phyloP scores from a whole-genome alignment of 2,797 vertebrate species.

The Philypnodon macrostomus region DNA sequence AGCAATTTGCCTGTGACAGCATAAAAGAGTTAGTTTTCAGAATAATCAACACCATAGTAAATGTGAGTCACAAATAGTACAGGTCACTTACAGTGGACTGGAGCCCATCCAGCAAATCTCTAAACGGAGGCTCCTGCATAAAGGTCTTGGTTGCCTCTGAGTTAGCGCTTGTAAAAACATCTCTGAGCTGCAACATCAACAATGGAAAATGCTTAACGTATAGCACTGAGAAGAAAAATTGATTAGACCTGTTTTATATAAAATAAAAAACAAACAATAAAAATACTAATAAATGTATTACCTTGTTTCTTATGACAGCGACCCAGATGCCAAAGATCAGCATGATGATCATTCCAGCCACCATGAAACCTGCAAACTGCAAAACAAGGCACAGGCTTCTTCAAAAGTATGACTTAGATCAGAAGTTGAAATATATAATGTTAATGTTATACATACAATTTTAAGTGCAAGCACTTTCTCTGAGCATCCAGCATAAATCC shows the following conservation, averaged over 20 bases:
- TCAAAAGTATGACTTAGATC: neutral
- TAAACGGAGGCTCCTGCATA: fast-evolving
- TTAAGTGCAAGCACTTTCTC: slow-evolving; percentile 45
- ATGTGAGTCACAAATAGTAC: neutral
- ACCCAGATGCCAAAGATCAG: slow-evolving; percentile 45
- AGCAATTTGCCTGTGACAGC: slow-evolving; percentile 19
- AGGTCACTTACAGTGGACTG: neutral
- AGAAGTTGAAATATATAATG: no score
- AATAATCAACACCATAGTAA: neutral
- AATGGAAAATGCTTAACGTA: no score
- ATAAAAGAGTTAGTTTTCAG: neutral
- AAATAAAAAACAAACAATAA: neutral
- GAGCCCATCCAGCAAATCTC: fast-evolving
- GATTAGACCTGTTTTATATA: no score
- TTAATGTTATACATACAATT: slow-evolving; percentile 39
- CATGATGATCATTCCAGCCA: slow-evolving; percentile 49
- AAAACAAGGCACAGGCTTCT: neutral
- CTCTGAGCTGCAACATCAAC: neutral
- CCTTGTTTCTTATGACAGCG: slow-evolving; percentile 30
- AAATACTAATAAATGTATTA: slow-evolving; percentile 7
- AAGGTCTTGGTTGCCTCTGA: fast-evolving
- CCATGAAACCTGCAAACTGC: slow-evolving; percentile 65
- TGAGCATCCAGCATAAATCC: slow-evolving; percentile 33
- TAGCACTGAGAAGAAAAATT: no score
- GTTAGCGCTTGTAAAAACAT: fast-evolving